Evolutionary conservation across 2,888 invertebrate species (phyloP).

Genomic region (Himalopsyche japonica): DNA sequence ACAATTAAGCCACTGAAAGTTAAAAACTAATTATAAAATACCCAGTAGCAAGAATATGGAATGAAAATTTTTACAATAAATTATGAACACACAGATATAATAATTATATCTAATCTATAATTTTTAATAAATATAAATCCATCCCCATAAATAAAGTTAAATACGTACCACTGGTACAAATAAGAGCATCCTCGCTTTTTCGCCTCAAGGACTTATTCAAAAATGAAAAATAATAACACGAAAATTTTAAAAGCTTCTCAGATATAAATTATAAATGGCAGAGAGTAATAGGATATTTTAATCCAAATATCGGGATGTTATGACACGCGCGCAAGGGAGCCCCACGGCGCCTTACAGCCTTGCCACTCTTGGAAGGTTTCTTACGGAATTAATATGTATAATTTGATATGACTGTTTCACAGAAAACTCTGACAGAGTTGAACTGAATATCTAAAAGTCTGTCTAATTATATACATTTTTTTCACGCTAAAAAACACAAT

Average conservation of each 20-base stretch:
- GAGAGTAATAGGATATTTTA: constrained; percentile 18
- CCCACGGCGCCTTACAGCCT: constrained; percentile 14
- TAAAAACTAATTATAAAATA: no score
- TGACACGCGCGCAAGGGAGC: constrained; percentile 25
- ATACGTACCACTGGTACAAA: no score
- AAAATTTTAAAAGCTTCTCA: background rate
- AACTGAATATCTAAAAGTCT: background rate
- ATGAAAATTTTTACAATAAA: no score
- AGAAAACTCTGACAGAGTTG: background rate
- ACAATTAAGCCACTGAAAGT: no score
- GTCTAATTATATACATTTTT: no score
- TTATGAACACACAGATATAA: no score
- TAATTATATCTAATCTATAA: no score
- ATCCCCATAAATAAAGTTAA: no score
- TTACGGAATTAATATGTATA: constrained; percentile 32
- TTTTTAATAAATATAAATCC: no score
- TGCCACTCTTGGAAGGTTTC: constrained; percentile 28
- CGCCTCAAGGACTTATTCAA: background rate
- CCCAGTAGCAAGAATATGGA: no score
- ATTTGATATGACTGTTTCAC: constrained; percentile 23
- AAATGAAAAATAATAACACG: background rate
- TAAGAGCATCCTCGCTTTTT: background rate
- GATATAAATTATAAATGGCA: background rate
- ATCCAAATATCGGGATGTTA: constrained; percentile 27
- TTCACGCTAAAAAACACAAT: no score